Evolutionary conservation across 2,113 vertebrate species (phyloP), one percentile per base, ranked within the genome.

Genomic region (Passer montanus): DNA sequence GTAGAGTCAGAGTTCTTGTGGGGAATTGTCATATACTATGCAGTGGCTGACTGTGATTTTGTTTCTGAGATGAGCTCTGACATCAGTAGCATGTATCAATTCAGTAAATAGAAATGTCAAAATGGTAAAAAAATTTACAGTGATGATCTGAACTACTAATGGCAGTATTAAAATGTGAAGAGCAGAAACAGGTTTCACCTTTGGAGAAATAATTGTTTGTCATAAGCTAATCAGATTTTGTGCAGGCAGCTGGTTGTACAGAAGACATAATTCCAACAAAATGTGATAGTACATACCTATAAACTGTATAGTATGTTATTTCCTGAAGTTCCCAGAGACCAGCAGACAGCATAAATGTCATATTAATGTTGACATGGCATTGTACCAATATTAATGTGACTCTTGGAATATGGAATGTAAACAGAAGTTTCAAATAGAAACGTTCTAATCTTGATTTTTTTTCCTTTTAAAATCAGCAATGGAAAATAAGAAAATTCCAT

Each of bases 191-290:
- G 35, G 43, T 93, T 84, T 96, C 92, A 95, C 58, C 83, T 96
- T 78, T 84, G 94, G 87, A 80, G 77, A 92, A 96, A 86, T 92
- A 83, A 60, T 70, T 91, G 96, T 86, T 96, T 97, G 89, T 92
- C 96, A 88, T 53, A 92, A 96, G 86, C 85, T 86, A 84, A 92
- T 93, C 63, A 44, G 81, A 94, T 91, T 95, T 91, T 96, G 83
- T 90, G 76, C 78, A 93, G 93, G 89, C 97, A 96, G 91, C 81
- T 97, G 97, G 93, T 97, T 97, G 92, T 97, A 97, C 93, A 97
- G 87, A 96, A 95, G 70, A 96, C 47, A 44, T 87, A 77, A 81
- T 90, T 96, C 74, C 93, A 93, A 94, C 82, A 70, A 96, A 97
- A 97, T 39, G 62, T 33, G 37, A 89, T 50, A 87, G 74, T 93